A percentile compares a stretch with the other conserved stretches of the same genome.
phyloP scores from a whole-genome alignment of 2,797 vertebrate genomes.

The Acipenser ruthenus region DNA sequence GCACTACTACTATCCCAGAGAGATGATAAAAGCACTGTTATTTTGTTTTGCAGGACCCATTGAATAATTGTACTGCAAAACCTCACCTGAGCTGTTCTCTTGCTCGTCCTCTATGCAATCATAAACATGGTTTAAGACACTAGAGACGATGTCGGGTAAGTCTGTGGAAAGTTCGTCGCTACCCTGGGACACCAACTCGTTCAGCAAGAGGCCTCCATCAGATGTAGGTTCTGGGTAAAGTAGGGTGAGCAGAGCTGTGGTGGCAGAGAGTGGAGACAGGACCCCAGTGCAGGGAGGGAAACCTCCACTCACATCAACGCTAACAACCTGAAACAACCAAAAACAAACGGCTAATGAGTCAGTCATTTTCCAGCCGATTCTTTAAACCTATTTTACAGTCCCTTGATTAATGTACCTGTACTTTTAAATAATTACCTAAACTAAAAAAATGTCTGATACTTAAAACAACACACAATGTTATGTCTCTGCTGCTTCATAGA shows the following conservation, averaged over 20 bases:
- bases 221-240: conserved; percentile 37
- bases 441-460: no score
- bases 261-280: conserved; percentile 65
- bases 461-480: no score
- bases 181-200: conserved; percentile 23
- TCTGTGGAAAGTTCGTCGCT: conserved; percentile 37
- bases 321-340: conserved; percentile 59
- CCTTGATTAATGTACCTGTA: no score
- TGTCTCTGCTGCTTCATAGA: neutral
- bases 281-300: conserved; percentile 60
- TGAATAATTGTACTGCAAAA: neutral
- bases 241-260: conserved; percentile 63
- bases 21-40: neutral
- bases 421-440: no score
- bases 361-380: no score
- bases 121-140: conserved; percentile 58
- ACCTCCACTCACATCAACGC: conserved; percentile 47
- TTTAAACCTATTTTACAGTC: neutral
- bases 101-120: conserved; percentile 39
- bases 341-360: neutral
- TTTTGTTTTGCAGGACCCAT: neutral
- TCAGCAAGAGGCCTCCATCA: conserved; percentile 28
- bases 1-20: neutral
- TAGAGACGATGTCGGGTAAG: conserved; percentile 63
- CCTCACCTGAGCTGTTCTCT: conserved; percentile 24